phyloP scores from a whole-genome alignment of 1,140 invertebrate species.

The Galleria mellonella region DNA sequence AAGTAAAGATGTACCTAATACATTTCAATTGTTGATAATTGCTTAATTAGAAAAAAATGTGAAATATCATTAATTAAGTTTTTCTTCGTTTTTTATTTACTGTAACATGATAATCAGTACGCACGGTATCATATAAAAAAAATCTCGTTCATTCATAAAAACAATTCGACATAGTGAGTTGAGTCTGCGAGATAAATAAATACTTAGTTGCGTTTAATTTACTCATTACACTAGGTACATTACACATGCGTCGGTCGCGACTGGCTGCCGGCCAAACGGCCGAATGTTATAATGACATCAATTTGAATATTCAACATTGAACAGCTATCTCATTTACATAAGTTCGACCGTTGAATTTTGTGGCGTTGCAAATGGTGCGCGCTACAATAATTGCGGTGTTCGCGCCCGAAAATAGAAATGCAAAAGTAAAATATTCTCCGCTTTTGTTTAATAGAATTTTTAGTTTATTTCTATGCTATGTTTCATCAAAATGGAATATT shows the following conservation, averaged over 20 bases:
- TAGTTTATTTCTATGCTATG: no score
- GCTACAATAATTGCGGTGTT: conserved; percentile 46
- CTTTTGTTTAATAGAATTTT: no score
- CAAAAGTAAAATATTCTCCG: no score
- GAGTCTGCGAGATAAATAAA: conserved; percentile 27
- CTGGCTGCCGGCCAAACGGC: conserved; percentile 63
- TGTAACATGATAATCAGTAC: no score
- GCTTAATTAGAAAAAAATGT: no score
- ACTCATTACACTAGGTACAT: conserved; percentile 60
- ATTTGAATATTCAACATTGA: conserved; percentile 73
- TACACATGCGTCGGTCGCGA: conserved; percentile 18
- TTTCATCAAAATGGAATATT: no score
- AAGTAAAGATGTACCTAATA: no score
- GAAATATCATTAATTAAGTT: no score
- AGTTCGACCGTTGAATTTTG: conserved; percentile 68
- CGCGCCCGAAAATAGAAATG: background rate
- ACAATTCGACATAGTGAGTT: conserved; percentile 1
- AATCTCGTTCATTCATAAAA: conserved; percentile 3
- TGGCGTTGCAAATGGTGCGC: conserved; percentile 47
- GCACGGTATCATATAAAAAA: no score
- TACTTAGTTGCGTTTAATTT: conserved; percentile 42
- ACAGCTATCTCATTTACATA: conserved; percentile 69
- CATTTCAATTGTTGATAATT: no score
- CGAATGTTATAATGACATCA: conserved; percentile 73
- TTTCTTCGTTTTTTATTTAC: no score